Base-by-base conservation (phyloP, 2,797 vertebrate genomes). In the Chaunax sp. region DNA sequence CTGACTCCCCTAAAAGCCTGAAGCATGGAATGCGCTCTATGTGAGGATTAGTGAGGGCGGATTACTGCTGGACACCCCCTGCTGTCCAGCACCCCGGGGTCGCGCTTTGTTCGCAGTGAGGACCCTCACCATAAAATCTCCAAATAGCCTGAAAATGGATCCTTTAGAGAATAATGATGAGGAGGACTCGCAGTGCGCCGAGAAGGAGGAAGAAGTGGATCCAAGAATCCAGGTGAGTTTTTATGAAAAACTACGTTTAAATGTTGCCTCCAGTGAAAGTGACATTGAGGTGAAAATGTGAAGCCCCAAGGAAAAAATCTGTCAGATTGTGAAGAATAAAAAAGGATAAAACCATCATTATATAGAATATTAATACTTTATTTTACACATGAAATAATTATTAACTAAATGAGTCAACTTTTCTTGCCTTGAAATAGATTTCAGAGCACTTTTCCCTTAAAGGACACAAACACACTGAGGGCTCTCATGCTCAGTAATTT, bases 221-320 rank as follows among this genome's bases (percentile, higher is more conserved):
- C 97, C 97, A 23, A 94, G 97, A 76, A 97, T 99, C 71, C 96
- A 98, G 96, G 97, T 99, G 85, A 83, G 81, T 25, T 19, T 53
- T 9, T 5, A 11, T 12, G 26, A 1, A 19, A 26, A 14, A 19
- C 10, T 37, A 14, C 12, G 8, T 76, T 68, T 64, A 83, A 54
- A 65, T 76, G 72, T 71, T 56, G 20, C 18, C 18, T 55, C 15
- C 1, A 28, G 67, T 54, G 33, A 52, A 52, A 58, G 54, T 78
- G 63, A 78, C 74, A 75, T 51, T 77, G 62, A 64, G 33, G 11
- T 44, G 9, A 40, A 37, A 50, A 26, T 3, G 52, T n/a, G n/a
- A n/a, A n/a, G 19, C n/a, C 26, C 33, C n/a, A 22, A 22, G 13
- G 37, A 23, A 33, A 49, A 1, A 23, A 47, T 15, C 3, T 16